Base-by-base conservation (phyloP, 2,113 vertebrate genomes). In the Anarrhichthys ocellatus region DNA sequence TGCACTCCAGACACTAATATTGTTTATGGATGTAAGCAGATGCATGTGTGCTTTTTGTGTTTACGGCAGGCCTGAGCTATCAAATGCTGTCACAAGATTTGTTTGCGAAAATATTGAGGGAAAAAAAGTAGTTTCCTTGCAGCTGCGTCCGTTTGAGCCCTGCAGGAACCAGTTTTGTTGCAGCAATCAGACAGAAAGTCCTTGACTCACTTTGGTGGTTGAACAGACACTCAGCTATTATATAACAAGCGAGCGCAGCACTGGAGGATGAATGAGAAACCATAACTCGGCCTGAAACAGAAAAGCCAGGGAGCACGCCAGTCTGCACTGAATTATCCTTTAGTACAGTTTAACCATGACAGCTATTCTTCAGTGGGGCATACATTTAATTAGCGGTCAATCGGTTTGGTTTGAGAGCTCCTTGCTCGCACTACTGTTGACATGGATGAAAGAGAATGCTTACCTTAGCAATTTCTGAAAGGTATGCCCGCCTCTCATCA, bases 381-480 rank as follows among this genome's bases (percentile, higher is more conserved):
- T 20, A 29, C 50, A 68, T 69, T 18, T 14, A 50, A 34, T 50
- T 50, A 69, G 18, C 6, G 70, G 58, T 13, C 11, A 29, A 3
- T 36, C 67, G 7, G 9, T 86, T 54, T 71, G 65, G 3, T 42
- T 69, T 64, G 15, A 64, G 56, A 71, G 59, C 48, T 65, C 36
- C n/a, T 65, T 36, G 42, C 5, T 66, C 29, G 9, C 44, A 62
- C 27, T 8, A 6, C 4, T 67, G 32, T 13, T 58, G 6, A 44
- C 34, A n/a, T 22, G 27, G 34, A 71, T 54, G 22, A 62, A 80
- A 58, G 52, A 9, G 5, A 58, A 29, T 6, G 14, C 88, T 95
- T 94, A 98, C 97, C 95, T 94, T 95, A 40, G 95, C 92, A 38
- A 97, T 96, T 93, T 97, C 96, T 9, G 95, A 91, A 56, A 97